Conservation (phyloP, 2,888 invertebrate genomes). For the Phalera bucephala region DNA sequence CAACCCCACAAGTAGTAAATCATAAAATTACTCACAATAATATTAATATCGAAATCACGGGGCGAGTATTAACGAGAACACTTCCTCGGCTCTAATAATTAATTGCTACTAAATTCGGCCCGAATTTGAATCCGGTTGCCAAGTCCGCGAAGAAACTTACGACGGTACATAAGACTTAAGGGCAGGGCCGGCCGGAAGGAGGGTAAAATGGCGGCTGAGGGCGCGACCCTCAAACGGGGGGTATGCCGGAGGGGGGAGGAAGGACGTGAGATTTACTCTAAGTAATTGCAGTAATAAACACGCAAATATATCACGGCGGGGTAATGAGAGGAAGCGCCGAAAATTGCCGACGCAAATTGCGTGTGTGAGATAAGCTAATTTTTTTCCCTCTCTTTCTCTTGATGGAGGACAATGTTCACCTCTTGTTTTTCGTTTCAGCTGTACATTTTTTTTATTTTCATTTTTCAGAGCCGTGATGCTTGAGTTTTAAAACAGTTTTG, state of each 20-base stretch:
- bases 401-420: conserved; percentile 14
- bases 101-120: conserved; percentile 83
- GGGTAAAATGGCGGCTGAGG: conserved; percentile 77
- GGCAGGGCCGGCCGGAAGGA: conserved; percentile 81
- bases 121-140: conserved; percentile 82
- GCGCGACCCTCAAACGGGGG: conserved; percentile 68
- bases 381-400: conserved; percentile 56
- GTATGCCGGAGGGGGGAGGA: conserved; percentile 64
- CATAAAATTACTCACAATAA: conserved; percentile 61
- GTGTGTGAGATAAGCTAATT: conserved; percentile 81
- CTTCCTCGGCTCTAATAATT: conserved; percentile 76
- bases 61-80: conserved; percentile 65
- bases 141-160: conserved; percentile 82
- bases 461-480: too few species aligned
- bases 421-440: conserved; percentile 6
- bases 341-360: conserved; percentile 81
- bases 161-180: conserved; percentile 82
- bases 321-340: conserved; percentile 81
- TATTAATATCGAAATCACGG: conserved; percentile 72
- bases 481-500: too few species aligned
- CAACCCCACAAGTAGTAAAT: conserved; percentile 50
- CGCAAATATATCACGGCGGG: conserved; percentile 82
- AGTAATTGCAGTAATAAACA: conserved; percentile 84
- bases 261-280: conserved; percentile 84
- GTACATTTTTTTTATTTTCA: too few species aligned